phyloP scores from a whole-genome alignment of 53 echinoderm and acorn worm genomes.

The Actinopyga echinites region DNA sequence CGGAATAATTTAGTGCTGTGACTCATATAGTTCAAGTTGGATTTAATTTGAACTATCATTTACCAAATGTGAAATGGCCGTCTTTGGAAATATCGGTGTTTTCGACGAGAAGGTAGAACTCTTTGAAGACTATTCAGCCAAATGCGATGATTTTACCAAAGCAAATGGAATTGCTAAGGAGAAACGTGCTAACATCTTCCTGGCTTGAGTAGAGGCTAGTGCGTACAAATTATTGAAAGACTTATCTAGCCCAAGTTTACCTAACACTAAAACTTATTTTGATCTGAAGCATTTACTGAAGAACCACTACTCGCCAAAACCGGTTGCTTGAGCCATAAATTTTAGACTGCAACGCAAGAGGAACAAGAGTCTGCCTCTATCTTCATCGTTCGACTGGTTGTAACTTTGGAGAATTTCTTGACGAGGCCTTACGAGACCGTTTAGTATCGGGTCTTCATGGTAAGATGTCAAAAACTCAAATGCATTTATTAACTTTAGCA shows the following conservation, averaged over 20 bases:
- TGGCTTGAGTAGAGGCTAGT: slow-evolving; percentile 7
- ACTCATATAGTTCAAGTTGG: too few species aligned
- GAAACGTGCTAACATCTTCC: neutral
- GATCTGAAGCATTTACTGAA: slow-evolving; percentile 4
- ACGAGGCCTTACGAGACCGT: slow-evolving; percentile 55
- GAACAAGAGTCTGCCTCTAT: slow-evolving; percentile 45
- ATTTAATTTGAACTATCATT: neutral
- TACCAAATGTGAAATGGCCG: too few species aligned
- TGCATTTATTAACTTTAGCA: slow-evolving; percentile 10
- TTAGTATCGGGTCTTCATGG: slow-evolving; percentile 40
- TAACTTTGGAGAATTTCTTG: slow-evolving; percentile 50
- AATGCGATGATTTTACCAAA: slow-evolving; percentile 5
- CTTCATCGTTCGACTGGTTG: slow-evolving; percentile 48
- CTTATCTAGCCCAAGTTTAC: too few species aligned
- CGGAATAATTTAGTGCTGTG: neutral
- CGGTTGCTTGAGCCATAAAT: slow-evolving; percentile 24
- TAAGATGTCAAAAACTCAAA: slow-evolving; percentile 7
- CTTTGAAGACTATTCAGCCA: neutral
- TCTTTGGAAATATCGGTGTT: slow-evolving; percentile 19
- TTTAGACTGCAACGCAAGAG: slow-evolving; percentile 37
- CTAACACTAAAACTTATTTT: neutral
- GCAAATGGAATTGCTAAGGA: neutral
- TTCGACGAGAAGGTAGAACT: slow-evolving; percentile 20
- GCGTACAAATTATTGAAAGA: slow-evolving; percentile 37
- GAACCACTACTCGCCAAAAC: slow-evolving; percentile 19